A percentile compares a stretch with the other conserved stretches of the same genome.
Evolutionary conservation across 30 jellyfish, hydroid and myxozoan species (phyloP).

Genomic region (Turritopsis dohrnii): DNA sequence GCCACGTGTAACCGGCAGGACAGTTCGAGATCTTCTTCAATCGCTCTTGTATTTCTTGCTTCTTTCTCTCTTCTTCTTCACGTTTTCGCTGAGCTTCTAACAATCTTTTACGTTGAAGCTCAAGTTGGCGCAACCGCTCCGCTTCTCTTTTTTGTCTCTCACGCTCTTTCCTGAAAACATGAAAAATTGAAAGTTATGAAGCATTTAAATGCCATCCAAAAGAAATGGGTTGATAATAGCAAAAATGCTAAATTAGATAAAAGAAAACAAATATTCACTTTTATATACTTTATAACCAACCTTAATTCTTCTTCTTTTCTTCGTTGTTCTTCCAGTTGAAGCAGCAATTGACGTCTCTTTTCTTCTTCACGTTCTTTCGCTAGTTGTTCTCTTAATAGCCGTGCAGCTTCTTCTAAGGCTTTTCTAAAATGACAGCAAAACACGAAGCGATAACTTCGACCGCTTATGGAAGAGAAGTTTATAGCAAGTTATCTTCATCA

Average conservation of each 20-base stretch:
- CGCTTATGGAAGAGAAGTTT: background rate
- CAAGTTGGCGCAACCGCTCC: constrained; percentile 6
- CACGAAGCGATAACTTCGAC: background rate
- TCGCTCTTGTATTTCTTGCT: background rate
- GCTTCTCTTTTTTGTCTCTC: constrained; percentile 16
- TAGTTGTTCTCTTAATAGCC: background rate
- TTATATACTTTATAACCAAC: background rate
- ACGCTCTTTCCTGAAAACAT: constrained; percentile 9
- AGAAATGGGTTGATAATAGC: background rate
- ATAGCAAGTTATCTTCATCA: background rate
- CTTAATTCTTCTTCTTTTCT: constrained; percentile 10
- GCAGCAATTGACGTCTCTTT: constrained; percentile 14
- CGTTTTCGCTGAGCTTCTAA: background rate
- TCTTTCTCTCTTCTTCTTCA: background rate
- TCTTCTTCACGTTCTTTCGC: constrained; percentile 12
- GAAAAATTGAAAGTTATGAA: background rate
- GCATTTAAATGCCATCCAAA: background rate
- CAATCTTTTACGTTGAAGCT: background rate
- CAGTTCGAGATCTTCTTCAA: constrained; percentile 2
- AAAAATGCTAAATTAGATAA: background rate
- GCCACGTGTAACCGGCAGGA: constrained; percentile 26
- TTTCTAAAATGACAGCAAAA: background rate
- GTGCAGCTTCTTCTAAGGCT: constrained; percentile 2
- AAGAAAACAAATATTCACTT: background rate
- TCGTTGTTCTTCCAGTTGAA: background rate